Conservation (phyloP, 2,797 vertebrate species). For the Macropodus opercularis region DNA sequence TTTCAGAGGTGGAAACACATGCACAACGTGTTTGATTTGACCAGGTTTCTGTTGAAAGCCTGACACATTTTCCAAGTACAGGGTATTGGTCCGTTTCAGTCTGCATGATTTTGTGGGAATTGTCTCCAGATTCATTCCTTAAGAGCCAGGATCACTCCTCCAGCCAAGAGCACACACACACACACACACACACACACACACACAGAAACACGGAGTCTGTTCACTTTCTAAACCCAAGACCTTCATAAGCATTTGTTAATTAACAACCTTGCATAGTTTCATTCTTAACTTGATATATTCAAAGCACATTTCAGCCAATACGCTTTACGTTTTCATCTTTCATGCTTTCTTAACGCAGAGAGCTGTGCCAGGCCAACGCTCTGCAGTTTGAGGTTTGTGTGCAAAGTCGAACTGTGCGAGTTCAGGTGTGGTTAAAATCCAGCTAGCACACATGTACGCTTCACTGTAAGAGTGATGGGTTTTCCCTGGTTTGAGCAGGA, state of each 20-base stretch:
- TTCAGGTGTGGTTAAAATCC: constrained; percentile 40
- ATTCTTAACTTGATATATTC: constrained; percentile 10
- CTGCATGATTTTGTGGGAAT: constrained; percentile 35
- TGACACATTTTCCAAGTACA: constrained; percentile 10
- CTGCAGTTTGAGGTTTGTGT: constrained; percentile 45
- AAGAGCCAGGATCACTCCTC: constrained; percentile 7
- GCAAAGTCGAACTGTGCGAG: constrained; percentile 40
- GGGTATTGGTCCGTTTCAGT: constrained; percentile 11
- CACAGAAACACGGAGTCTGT: constrained; percentile 25
- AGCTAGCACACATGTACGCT: constrained; percentile 36
- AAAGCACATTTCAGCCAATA: constrained; percentile 19
- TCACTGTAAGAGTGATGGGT: constrained; percentile 21
- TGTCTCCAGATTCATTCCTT: constrained; percentile 33
- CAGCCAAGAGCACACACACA: constrained; percentile 54
- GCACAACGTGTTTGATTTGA: constrained; percentile 1
- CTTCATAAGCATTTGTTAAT: no score
- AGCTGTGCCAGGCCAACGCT: constrained; percentile 30
- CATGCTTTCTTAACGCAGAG: constrained; percentile 17
- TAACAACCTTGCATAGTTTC: no score
- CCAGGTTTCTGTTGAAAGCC: background rate
- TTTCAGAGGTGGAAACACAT: constrained; percentile 5
- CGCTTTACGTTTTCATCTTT: constrained; percentile 19
- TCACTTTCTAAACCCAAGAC: no score
- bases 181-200: no score
- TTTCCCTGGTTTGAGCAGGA: constrained; percentile 18